Evolutionary conservation across 1,140 invertebrate genomes (phyloP), one percentile per base, ranked within the genome.

Genomic region (Onthophagus taurus): DNA sequence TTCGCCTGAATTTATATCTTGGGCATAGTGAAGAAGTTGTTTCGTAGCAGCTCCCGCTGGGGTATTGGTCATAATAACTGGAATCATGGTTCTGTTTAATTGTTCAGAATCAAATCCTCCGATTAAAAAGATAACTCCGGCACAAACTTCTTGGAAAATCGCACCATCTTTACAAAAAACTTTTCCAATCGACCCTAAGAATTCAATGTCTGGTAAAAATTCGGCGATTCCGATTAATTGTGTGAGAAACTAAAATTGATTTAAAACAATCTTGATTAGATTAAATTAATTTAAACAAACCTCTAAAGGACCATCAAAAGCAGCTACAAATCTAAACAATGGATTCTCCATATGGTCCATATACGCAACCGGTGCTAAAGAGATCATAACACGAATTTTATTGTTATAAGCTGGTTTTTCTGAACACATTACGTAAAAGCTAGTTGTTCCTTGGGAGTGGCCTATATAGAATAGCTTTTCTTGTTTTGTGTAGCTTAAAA

Each of bases 341-440:
- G 75, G 60, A 66, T 71, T 72, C 6, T 59, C 68, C 17, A 68
- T 63, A 30, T 74, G 61, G 1, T 58, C 51, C 64, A 72, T 65
- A 44, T 63, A 76, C 2, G 70, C 70, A 3, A 80, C 72, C 1
- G 79, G 77, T 0, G 73, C 77, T 26, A 83, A 55, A 16, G 75
- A 66, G 41, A 78, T 61, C 37, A 66, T 24, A 72, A 60, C 74
- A 16, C 57, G 58, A 29, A 76, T 66, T 55, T 75, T 72, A 12
- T 58, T 37, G 31, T 70, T 71, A 44, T 72, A 73, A 36, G 72
- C 63, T 0, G 74, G 70, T 31, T 53, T 59, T 44, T 60, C 61
- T 1, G 72, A 73, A 37, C 72, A 65, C 45, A 68, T 48, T 1
- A 58, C 55, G 37, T 65, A 81, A 42, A 71, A 71, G 0, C 64